Percentiles rank a stretch among this genome's conserved stretches.
These are phyloP conservation scores for Amazona guildingii DNA, from an alignment of 2,113 vertebrate species.

Conservation along the genomic window DNA sequence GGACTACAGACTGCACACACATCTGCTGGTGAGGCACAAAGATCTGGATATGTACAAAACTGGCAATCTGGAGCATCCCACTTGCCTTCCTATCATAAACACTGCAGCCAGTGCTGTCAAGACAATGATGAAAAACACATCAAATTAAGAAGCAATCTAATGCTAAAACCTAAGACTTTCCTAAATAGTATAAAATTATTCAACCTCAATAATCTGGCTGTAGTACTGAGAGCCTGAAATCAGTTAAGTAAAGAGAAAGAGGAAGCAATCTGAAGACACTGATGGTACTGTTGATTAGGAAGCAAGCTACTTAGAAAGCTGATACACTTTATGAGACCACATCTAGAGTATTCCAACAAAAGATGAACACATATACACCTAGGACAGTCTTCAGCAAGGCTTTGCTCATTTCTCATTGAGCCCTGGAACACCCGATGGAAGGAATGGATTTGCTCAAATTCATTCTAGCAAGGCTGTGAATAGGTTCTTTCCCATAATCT, in stretches of 20 bases:
- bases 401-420: background rate
- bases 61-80: background rate
- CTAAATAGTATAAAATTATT: background rate
- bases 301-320: background rate
- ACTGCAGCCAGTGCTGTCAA: background rate
- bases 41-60: background rate
- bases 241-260: background rate
- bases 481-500: background rate
- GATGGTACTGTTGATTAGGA: background rate
- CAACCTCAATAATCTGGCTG: background rate
- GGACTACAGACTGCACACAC: background rate
- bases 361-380: background rate
- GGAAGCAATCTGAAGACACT: background rate
- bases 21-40: background rate
- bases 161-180: background rate
- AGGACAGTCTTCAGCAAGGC: background rate
- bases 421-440: background rate
- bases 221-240: fast-evolving
- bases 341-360: background rate
- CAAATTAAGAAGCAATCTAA: background rate
- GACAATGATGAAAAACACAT: background rate
- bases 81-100: background rate
- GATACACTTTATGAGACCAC: background rate
- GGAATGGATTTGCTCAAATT: background rate
- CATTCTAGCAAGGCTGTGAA: background rate